Percentiles rank a stretch among this genome's conserved stretches.
These are phyloP conservation scores for Cephus pygmeus DNA, from an alignment of 2,888 invertebrate genomes.

Conservation along the genomic window DNA sequence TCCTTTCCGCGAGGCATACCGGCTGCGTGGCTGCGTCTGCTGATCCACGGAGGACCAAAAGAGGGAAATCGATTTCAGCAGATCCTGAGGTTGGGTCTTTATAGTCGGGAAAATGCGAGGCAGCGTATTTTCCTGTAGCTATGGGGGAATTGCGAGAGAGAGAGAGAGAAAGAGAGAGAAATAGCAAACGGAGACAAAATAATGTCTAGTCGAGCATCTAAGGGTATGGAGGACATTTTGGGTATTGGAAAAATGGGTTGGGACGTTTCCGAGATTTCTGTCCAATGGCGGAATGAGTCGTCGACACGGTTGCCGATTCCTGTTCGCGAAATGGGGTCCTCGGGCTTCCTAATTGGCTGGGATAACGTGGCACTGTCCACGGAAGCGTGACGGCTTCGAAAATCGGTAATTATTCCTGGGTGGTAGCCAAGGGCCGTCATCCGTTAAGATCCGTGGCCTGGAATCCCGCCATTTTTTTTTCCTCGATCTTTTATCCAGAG, in stretches of 20 bases:
- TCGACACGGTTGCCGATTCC: not conserved
- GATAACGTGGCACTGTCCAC: not conserved
- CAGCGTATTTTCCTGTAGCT: not conserved
- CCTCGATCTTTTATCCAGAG: not conserved
- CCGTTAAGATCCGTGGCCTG: conserved; percentile 31
- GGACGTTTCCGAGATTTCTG: not conserved
- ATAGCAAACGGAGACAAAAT: no score
- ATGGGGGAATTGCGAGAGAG: not conserved
- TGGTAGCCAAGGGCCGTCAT: conserved; percentile 27
- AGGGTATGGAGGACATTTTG: not conserved
- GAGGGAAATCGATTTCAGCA: not conserved
- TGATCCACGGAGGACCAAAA: conserved; percentile 7
- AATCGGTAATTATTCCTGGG: conserved; percentile 27
- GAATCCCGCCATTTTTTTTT: conserved; percentile 29
- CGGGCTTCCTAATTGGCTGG: not conserved
- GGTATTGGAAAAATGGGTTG: not conserved
- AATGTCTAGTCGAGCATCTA: not conserved
- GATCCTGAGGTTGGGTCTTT: not conserved
- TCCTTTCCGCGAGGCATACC: conserved; percentile 4
- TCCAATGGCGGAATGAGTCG: not conserved
- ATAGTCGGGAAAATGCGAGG: not conserved
- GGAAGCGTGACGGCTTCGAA: conserved; percentile 14
- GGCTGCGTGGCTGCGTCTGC: not conserved
- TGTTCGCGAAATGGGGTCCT: not conserved
- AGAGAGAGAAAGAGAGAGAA: not conserved